phyloP scores from a whole-genome alignment of 2,888 invertebrate genomes.

The Andrena hattorfiana region DNA sequence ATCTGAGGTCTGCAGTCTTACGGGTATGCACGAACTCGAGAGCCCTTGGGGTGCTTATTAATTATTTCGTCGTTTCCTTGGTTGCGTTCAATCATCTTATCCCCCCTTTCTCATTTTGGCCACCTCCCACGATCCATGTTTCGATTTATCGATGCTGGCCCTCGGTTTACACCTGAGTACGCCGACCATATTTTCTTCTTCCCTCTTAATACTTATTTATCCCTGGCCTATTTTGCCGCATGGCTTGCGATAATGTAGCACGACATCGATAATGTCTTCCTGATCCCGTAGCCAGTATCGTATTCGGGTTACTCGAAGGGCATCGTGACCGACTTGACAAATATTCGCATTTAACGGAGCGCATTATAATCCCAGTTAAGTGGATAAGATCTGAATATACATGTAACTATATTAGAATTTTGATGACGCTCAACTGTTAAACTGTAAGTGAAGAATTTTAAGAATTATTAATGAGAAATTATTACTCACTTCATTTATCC shows the following conservation, averaged over 20 bases:
- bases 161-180: constrained; percentile 48
- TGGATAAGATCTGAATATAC: constrained; percentile 2
- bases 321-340: constrained; percentile 27
- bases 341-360: constrained; percentile 59
- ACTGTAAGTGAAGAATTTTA: no score
- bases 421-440: no score
- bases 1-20: constrained; percentile 38
- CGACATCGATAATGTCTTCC: constrained; percentile 63
- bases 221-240: constrained; percentile 62
- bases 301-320: constrained; percentile 12
- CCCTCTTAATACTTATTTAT: constrained; percentile 69
- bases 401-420: not conserved
- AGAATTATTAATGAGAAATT: no score
- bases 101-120: not conserved
- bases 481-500: no score
- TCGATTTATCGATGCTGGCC: constrained; percentile 38
- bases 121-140: not conserved
- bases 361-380: constrained; percentile 37
- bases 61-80: constrained; percentile 52
- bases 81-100: constrained; percentile 32
- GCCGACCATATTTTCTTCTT: constrained; percentile 62
- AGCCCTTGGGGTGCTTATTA: constrained; percentile 57
- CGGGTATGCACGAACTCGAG: constrained; percentile 25
- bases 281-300: constrained; percentile 18
- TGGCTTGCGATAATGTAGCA: constrained; percentile 48